Percentiles rank a stretch among this genome's conserved stretches.
phyloP scores from a whole-genome alignment of 2,888 invertebrate species.

The Eledona agricola region DNA sequence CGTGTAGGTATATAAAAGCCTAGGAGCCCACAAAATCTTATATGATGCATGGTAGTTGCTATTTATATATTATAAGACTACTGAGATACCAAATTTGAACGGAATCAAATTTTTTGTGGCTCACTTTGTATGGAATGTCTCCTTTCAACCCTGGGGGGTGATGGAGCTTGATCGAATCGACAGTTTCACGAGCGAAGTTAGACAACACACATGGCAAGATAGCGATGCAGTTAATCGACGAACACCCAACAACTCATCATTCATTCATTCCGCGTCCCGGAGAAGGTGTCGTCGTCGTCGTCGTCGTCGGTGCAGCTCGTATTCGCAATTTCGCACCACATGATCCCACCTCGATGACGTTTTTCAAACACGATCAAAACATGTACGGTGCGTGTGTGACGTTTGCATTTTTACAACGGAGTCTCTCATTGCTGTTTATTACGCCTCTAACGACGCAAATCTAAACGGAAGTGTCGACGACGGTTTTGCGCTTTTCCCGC shows the following conservation, averaged over 20 bases:
- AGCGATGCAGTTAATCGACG: slow-evolving; percentile 8
- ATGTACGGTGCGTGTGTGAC: slow-evolving; percentile 30
- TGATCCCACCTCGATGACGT: slow-evolving; percentile 29
- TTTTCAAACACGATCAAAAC: slow-evolving; percentile 24
- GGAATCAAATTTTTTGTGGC: too few relatives aligned
- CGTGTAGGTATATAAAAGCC: too few relatives aligned
- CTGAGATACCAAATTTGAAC: too few relatives aligned
- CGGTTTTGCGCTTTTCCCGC: slow-evolving; percentile 28
- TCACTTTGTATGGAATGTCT: too few relatives aligned
- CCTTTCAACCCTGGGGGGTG: not conserved
- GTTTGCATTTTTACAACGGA: slow-evolving; percentile 14
- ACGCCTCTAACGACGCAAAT: too few relatives aligned
- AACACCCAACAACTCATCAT: slow-evolving; percentile 4
- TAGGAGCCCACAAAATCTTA: too few relatives aligned
- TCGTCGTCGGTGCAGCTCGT: too few relatives aligned
- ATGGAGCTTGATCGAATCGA: not conserved
- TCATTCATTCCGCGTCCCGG: slow-evolving; percentile 1
- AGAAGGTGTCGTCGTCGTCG: too few relatives aligned
- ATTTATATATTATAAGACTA: too few relatives aligned
- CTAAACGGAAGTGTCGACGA: slow-evolving; percentile 26
- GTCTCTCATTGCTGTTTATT: too few relatives aligned
- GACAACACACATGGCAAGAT: slow-evolving; percentile 27
- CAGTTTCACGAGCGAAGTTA: slow-evolving; percentile 8
- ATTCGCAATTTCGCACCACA: too few relatives aligned
- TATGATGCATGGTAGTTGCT: too few relatives aligned